Conservation (phyloP, 2,888 invertebrate genomes). For the Coleophora flavipennella region DNA sequence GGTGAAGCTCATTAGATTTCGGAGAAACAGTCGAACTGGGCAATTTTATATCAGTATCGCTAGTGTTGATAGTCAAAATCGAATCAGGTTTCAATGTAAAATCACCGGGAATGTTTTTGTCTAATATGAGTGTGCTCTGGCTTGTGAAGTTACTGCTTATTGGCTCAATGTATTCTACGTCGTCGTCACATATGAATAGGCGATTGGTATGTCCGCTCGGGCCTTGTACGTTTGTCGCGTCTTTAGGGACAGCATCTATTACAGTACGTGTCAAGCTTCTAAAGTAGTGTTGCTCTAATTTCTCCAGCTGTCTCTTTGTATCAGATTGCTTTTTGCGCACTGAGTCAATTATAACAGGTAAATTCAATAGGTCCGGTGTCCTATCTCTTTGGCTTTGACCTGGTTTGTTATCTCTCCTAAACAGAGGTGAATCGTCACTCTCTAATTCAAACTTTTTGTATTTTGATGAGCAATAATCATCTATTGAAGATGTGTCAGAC, state of each 20-base stretch:
- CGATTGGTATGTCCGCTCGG: conserved; percentile 55
- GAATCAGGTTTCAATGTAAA: conserved; percentile 43
- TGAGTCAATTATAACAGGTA: conserved; percentile 62
- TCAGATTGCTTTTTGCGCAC: conserved; percentile 61
- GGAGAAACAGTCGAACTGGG: conserved; percentile 63
- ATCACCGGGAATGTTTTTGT: conserved; percentile 42
- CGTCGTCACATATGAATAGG: conserved; percentile 51
- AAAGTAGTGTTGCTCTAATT: conserved; percentile 64
- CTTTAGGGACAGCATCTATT: conserved; percentile 60
- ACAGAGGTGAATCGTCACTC: conserved; percentile 63
- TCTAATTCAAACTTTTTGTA: conserved; percentile 67
- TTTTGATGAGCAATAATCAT: conserved; percentile 67
- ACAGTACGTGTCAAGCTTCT: conserved; percentile 53
- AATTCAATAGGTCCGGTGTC: conserved; percentile 60
- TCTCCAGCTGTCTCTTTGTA: conserved; percentile 59
- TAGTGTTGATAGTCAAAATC: conserved; percentile 54
- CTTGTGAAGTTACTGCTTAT: conserved; percentile 63
- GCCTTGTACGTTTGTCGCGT: conserved; percentile 56
- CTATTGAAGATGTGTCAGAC: conserved; percentile 63
- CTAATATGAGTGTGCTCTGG: conserved; percentile 62
- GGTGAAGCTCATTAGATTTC: conserved; percentile 40
- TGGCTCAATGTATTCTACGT: conserved; percentile 68
- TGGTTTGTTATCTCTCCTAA: conserved; percentile 39
- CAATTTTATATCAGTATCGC: conserved; percentile 58
- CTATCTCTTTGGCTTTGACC: conserved; percentile 31